Evolutionary conservation across 2,113 vertebrate species (phyloP).

Genomic region (Protomyctophum bolini): DNA sequence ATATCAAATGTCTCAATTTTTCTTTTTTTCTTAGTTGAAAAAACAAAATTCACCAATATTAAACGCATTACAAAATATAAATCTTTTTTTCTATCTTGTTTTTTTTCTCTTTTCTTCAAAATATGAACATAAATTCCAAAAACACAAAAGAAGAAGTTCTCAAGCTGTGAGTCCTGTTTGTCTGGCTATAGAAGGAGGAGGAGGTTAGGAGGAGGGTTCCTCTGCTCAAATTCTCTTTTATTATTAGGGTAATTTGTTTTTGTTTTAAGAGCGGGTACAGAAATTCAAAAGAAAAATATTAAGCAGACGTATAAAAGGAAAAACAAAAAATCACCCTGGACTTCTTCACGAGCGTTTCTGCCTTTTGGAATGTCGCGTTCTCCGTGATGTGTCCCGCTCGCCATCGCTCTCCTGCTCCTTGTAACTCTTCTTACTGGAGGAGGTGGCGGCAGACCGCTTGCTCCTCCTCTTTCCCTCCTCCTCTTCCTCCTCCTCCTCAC

Average conservation of each 20-base stretch:
- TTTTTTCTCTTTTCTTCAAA: slow-evolving; percentile 49
- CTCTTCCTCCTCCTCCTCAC: slow-evolving; percentile 52
- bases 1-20: slow-evolving; percentile 37
- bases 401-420: slow-evolving; percentile 77
- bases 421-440: slow-evolving; percentile 68
- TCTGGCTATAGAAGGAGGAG: slow-evolving; percentile 49
- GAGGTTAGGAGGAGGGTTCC: slow-evolving; percentile 28
- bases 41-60: slow-evolving; percentile 52
- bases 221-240: no score
- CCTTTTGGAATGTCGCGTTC: slow-evolving; percentile 83
- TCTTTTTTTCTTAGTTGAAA: slow-evolving; percentile 30
- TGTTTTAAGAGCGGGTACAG: slow-evolving; percentile 42
- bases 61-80: slow-evolving; percentile 82
- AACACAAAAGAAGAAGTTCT: slow-evolving; percentile 58
- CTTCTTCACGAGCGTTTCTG: slow-evolving; percentile 73
- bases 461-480: slow-evolving; percentile 61
- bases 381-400: slow-evolving; percentile 65
- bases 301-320: slow-evolving; percentile 2
- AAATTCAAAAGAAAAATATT: slow-evolving; percentile 52
- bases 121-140: slow-evolving; percentile 73
- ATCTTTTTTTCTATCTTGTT: slow-evolving; percentile 70
- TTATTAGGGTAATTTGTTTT: not conserved
- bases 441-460: slow-evolving; percentile 61
- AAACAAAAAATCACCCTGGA: slow-evolving; percentile 44
- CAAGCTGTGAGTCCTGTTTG: slow-evolving; percentile 59